Evolutionary conservation across 2,113 vertebrate genomes (phyloP), one percentile per base, ranked within the genome.

Genomic region (Stomatorhinus ivindoensis): DNA sequence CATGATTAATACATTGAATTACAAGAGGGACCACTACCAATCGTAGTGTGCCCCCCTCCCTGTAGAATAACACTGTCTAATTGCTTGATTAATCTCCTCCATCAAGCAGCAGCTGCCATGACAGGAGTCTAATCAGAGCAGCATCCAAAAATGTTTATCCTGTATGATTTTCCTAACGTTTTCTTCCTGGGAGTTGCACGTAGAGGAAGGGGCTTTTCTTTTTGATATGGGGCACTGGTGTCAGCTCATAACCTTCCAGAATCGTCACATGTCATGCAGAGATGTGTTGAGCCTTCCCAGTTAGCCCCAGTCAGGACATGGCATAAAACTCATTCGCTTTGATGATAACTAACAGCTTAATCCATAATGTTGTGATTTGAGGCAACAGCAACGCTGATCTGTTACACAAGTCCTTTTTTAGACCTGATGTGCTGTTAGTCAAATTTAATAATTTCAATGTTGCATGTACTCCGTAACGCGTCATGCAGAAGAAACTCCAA

Each of bases 81-180:
- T 93, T 94, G 92, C 85, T 91, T 92, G 93, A 95, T 94, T 93
- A 93, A 95, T 94, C 91, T 92, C 89, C 89, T 85, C 24, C 69
- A 82, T 90, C 92, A 91, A 91, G 92, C 80, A 92, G 92, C 94
- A 95, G 94, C 94, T 95, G 93, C 91, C 93, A 89, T 91, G 88
- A 65, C 84, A 85, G 89, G 89, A 53, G 76, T 42, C 58, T 90
- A 91, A 92, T 93, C 93, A 46, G 39, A 17, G 39, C 6, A 15
- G 47, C 73, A 42, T 35, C 73, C 35, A 42, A 58, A 87, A 35
- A 13, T 35, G 27, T 55, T 87, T 19, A 51, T 58, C 86, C 17
- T 39, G 50, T 4, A 24, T 46, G 44, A 50, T n/a, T 86, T 46
- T 27, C 83, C 46, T 48, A 24, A 47, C 21, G n/a, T 50, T 48